Conservation (phyloP, 2,797 vertebrate genomes). For the Onychomys torridus region DNA sequence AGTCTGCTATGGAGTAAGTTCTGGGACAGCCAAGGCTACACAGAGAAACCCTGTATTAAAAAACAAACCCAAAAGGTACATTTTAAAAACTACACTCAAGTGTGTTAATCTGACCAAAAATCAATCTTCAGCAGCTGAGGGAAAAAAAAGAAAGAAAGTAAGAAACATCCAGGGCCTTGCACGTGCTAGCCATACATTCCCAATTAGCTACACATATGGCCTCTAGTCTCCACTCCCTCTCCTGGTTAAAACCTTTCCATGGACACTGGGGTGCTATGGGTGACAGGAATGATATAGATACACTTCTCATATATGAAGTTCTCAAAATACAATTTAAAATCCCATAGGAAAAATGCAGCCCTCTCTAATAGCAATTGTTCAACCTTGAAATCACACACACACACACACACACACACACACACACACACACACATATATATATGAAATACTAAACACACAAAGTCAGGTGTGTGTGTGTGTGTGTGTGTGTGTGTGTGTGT, state of each 20-base stretch:
- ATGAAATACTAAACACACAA: neutral
- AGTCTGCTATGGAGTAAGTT: neutral
- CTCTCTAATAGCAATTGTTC: neutral
- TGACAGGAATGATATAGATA: neutral
- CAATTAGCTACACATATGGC: neutral
- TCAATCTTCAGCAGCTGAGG: neutral
- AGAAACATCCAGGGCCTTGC: neutral
- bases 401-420: too few relatives aligned
- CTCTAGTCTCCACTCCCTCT: neutral
- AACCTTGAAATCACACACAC: neutral
- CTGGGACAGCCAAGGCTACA: neutral
- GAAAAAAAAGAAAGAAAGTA: neutral
- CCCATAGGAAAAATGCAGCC: neutral
- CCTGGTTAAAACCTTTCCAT: neutral
- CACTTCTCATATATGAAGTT: neutral
- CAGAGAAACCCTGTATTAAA: neutral
- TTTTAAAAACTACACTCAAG: neutral
- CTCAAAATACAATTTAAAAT: neutral
- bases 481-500: neutral
- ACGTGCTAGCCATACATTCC: neutral
- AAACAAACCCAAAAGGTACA: neutral
- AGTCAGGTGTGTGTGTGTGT: neutral
- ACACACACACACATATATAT: too few relatives aligned
- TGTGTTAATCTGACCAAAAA: neutral
- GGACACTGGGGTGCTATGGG: neutral